Evolutionary conservation across 2,888 invertebrate species (phyloP), one percentile per base, ranked within the genome.

Genomic region (Eupithecia dodoneata): DNA sequence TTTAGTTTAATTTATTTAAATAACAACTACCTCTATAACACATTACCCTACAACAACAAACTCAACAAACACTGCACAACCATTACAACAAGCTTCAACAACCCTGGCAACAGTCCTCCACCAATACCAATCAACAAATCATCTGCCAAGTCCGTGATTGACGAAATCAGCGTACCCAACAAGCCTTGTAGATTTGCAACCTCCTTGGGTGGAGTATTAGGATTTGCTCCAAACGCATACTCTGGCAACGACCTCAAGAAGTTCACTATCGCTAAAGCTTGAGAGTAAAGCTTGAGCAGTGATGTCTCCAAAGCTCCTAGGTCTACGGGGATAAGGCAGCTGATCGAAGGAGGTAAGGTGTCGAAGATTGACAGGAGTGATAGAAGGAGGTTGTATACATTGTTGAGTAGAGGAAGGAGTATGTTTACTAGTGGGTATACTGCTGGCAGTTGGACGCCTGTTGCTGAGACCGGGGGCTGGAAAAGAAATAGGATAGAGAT

Each of bases 401-500:
- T 95, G 87, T 95, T 95, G 0, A 95, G 82, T 0, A 95, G 90
- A 0, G 94, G 94, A 0, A 94, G 87, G 0, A 95, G 89, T 6
- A 95, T 92, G 86, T 95, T 95, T 0, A 94, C 94, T 66, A 95
- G 83, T 0, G 94, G 95, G 76, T 94, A 94, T 0, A 94, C 94
- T 0, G 95, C 94, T 83, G 94, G 94, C 0, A 95, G 85, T 45
- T 94, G 95, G 2, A 93, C 83, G 9, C 81, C 81, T 18, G 86
- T 83, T 0, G 94, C 94, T 77, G 89, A 81, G 6, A 91, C 93
- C 77, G 94, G 90, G 1, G 84, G 84, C 93, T 93, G 91, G n/a
- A 88, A 90, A 77, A 73, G 80, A 78, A 79, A 10, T 3, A 52
- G 55, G 55, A 30, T 30, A 30, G 30, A 30, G 30, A 30, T 30